Evolutionary conservation across 1,140 invertebrate species (phyloP).

Genomic region (Euschistus heros): DNA sequence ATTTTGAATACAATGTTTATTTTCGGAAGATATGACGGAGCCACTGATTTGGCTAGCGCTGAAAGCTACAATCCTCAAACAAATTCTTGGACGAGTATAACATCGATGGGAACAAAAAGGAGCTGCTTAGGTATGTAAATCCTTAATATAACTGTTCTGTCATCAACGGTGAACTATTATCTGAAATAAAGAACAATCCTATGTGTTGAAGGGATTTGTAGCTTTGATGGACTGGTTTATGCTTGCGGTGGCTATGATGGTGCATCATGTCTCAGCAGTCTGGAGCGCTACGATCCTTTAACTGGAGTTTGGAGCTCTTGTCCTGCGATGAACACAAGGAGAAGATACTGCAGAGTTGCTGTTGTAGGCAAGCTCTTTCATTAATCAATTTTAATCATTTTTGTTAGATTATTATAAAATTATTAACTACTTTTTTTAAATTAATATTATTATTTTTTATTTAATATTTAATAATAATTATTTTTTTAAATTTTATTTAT

Average conservation of each 20-base stretch:
- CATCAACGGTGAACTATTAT: background rate
- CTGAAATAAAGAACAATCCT: background rate
- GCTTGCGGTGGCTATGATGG: conserved; percentile 64
- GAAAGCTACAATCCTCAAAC: conserved; percentile 52
- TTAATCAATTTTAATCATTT: too few species aligned
- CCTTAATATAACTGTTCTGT: background rate
- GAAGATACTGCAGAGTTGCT: conserved; percentile 51
- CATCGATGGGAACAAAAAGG: conserved; percentile 63
- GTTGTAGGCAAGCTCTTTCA: conserved; percentile 39
- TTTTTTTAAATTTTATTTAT: too few species aligned
- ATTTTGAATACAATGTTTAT: conserved; percentile 2
- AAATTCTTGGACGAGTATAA: conserved; percentile 51
- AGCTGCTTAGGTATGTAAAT: conserved; percentile 47
- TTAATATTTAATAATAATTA: background rate
- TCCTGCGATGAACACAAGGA: conserved; percentile 50
- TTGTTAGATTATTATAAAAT: too few species aligned
- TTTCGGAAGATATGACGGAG: conserved; percentile 49
- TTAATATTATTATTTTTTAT: background rate
- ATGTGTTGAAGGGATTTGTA: conserved; percentile 39
- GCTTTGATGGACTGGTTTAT: conserved; percentile 55
- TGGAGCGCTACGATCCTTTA: conserved; percentile 55
- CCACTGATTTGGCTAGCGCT: conserved; percentile 50
- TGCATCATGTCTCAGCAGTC: conserved; percentile 53
- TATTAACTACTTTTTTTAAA: too few species aligned
- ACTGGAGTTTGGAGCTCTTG: conserved; percentile 55